These are phyloP conservation scores for Silurus lanzhouensis DNA, from an alignment of 2,797 vertebrate genomes.

Conservation along the genomic window DNA sequence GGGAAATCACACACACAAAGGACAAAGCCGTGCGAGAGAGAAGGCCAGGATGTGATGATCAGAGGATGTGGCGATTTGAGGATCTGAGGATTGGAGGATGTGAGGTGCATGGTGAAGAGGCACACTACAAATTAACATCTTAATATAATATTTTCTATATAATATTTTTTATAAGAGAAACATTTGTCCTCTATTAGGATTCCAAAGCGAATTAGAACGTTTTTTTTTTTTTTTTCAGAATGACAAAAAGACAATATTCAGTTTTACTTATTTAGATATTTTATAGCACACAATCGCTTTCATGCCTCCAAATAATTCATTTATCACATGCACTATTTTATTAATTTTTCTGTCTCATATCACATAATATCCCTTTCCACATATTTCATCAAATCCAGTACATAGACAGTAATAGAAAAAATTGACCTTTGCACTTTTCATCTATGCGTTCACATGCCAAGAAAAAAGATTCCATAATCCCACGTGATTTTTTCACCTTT, in stretches of 20 bases:
- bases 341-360: no score
- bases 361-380: not conserved
- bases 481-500: not conserved
- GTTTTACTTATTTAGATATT: not conserved
- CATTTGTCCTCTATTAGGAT: not conserved
- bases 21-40: slow-evolving; percentile 46
- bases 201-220: not conserved
- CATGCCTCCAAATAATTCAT: not conserved
- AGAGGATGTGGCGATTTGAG: not conserved
- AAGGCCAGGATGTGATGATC: no score
- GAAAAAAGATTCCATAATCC: not conserved
- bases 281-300: no score
- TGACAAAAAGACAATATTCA: not conserved
- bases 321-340: not conserved
- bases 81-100: not conserved
- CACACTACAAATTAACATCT: not conserved
- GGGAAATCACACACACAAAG: slow-evolving; percentile 63
- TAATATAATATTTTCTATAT: not conserved
- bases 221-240: not conserved
- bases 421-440: not conserved
- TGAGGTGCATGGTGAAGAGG: not conserved
- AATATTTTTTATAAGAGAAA: no score
- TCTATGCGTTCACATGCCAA: not conserved
- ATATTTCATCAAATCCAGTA: not conserved
- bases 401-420: no score